phyloP scores from a whole-genome alignment of 2,113 vertebrate species.

The Tupaia tana region DNA sequence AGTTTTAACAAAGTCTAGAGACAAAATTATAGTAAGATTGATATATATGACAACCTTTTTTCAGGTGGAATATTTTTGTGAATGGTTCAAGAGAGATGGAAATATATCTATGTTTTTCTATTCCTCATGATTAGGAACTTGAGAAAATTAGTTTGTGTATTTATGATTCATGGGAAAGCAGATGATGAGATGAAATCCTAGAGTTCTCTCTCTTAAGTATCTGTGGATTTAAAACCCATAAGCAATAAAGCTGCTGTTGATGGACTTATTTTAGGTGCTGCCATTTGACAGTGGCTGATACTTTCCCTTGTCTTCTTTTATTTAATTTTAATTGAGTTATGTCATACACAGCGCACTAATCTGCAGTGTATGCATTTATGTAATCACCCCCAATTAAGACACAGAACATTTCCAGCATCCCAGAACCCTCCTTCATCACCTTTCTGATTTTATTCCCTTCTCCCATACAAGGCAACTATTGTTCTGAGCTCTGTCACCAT shows the following conservation, averaged over 20 bases:
- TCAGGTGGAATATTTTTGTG: background rate
- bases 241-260: background rate
- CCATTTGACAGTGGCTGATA: background rate
- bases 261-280: conserved; percentile 23
- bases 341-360: background rate
- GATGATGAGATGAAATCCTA: background rate
- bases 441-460: background rate
- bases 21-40: background rate
- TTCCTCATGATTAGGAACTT: background rate
- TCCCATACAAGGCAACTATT: background rate
- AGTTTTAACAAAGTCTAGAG: background rate
- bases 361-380: background rate
- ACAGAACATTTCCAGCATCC: background rate
- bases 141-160: background rate
- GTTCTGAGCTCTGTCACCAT: background rate
- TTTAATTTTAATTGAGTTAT: conserved; percentile 23
- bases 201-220: background rate
- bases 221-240: background rate
- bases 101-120: background rate
- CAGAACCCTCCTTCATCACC: background rate
- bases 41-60: background rate
- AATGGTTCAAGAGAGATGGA: background rate
- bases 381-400: background rate
- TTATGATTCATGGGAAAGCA: background rate
- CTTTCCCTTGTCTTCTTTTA: conserved; percentile 15